Conservation (phyloP, 2,888 invertebrate species). For the Cepaea hortensis region DNA sequence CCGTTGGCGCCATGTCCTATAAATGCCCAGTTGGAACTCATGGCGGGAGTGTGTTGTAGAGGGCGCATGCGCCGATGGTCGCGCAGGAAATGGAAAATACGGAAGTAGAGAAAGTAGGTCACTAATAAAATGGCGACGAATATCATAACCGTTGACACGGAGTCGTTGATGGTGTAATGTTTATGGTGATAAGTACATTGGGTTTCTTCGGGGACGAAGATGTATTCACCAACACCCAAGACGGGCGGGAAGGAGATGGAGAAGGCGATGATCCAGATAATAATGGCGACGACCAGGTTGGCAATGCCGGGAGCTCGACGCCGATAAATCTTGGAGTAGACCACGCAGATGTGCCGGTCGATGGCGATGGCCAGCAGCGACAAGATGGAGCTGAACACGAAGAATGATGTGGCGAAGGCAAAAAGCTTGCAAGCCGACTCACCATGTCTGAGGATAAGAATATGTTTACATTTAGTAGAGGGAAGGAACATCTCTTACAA, state of each 20-base stretch:
- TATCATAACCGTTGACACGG: constrained; percentile 68
- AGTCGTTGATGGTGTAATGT: constrained; percentile 68
- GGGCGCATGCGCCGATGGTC: constrained; percentile 71
- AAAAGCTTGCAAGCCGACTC: constrained; percentile 66
- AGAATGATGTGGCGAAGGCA: constrained; percentile 71
- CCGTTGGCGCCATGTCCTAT: constrained; percentile 71
- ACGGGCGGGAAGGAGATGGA: constrained; percentile 71
- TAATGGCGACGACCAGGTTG: constrained; percentile 62
- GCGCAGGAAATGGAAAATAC: constrained; percentile 68
- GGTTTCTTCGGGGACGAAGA: constrained; percentile 66
- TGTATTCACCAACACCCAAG: constrained; percentile 69
- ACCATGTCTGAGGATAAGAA: constrained; percentile 56
- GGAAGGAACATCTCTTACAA: too few species aligned
- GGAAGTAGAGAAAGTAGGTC: constrained; percentile 64
- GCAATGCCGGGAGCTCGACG: constrained; percentile 64
- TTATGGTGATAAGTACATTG: constrained; percentile 70
- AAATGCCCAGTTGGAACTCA: constrained; percentile 72
- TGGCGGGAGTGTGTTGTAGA: constrained; percentile 65
- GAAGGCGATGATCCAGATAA: constrained; percentile 68
- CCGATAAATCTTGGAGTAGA: constrained; percentile 64
- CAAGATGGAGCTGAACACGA: constrained; percentile 67
- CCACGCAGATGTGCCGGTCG: constrained; percentile 67
- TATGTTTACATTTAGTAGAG: neutral
- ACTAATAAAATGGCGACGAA: constrained; percentile 62
- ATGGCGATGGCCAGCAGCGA: constrained; percentile 66